Evolutionary conservation across 2,888 invertebrate species (phyloP), one percentile per base, ranked within the genome.

Genomic region (Drosophila recens): DNA sequence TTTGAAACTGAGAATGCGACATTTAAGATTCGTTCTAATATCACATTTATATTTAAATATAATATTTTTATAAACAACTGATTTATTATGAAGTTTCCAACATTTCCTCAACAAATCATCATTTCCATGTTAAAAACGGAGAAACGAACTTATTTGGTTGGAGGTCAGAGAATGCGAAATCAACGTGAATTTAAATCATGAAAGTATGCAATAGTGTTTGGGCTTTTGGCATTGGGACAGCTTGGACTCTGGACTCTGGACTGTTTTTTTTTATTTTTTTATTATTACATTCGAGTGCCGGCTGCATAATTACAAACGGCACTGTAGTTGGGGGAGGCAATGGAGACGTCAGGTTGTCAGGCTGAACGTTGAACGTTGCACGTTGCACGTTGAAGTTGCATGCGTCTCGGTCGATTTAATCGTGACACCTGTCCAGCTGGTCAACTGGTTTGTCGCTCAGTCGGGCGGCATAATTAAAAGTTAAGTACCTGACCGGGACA

Each of bases 401-500:
- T 67, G 23, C 45, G 34, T 27, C 54, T 34, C 11, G 75, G 57
- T 59, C 62, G 78, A 79, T 72, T 76, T 67, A 79, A 64, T 71
- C 67, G 70, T 73, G 79, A 79, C 79, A 79, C 76, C 79, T 79
- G 76, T 73, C 71, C 59, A 45, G 63, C 63, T 73, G 62, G 59
- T 58, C 75, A 65, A 62, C 75, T 65, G 64, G 57, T 49, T 65
- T 40, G 56, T 61, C 52, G 77, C 74, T 57, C 67, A 67, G 63
- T 63, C 57, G 67, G 67, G 68, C 65, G 70, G 78, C 80, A 80
- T 80, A 80, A 80, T 80, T 80, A 80, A 80, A 80, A 80, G 79
- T 78, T 78, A 78, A 77, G 67, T 72, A 80, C 75, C 80, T 80
- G 77, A 68, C 72, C 71, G 69, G 69, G 51, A 67, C 57, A 64